Evolutionary conservation across 1,140 invertebrate genomes (phyloP).

Genomic region (Vanessa tameamea): DNA sequence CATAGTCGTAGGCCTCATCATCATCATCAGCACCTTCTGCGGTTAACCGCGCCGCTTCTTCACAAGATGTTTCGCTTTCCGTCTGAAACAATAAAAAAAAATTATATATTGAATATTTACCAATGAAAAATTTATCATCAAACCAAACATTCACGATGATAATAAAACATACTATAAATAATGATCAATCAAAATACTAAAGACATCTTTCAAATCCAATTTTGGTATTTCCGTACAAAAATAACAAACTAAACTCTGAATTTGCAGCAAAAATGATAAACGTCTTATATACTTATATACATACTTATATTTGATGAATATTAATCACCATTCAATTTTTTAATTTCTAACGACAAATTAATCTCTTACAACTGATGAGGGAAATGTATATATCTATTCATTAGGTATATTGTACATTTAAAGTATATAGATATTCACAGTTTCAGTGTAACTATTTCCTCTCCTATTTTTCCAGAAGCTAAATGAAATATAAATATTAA

Average conservation of each 20-base stretch:
- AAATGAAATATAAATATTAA: background rate
- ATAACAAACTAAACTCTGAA: background rate
- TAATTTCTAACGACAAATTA: no score
- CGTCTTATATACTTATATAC: background rate
- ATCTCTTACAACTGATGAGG: no score
- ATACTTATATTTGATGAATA: background rate
- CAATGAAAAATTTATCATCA: background rate
- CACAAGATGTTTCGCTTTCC: slow-evolving; percentile 91
- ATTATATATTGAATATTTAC: background rate
- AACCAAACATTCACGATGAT: slow-evolving; percentile 21
- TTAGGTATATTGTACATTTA: no score
- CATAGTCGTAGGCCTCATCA: slow-evolving; percentile 87
- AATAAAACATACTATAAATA: background rate
- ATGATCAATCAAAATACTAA: slow-evolving; percentile 30
- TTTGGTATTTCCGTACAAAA: slow-evolving; percentile 15
- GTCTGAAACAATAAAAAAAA: slow-evolving; percentile 83
- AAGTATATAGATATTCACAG: no score
- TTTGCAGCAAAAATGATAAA: background rate
- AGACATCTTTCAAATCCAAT: slow-evolving; percentile 6
- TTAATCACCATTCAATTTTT: background rate
- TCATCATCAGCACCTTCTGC: slow-evolving; percentile 86
- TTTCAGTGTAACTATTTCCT: no score
- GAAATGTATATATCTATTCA: no score
- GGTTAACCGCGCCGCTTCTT: slow-evolving; percentile 88
- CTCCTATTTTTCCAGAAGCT: no score